phyloP scores from a whole-genome alignment of 1,140 invertebrate genomes.

The Drosophila ananassae region DNA sequence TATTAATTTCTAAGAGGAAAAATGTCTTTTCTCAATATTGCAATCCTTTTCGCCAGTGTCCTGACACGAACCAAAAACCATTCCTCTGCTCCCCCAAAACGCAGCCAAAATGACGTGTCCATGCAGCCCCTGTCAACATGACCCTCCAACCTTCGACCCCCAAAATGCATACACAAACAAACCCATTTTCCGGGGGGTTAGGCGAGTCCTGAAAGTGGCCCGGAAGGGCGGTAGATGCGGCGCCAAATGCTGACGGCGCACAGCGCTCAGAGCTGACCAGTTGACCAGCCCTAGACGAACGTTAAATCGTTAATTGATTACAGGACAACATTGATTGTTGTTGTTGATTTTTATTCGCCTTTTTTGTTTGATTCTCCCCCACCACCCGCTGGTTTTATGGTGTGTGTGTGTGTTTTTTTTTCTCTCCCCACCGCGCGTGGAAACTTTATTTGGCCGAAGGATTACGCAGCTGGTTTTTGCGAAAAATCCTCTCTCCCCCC shows the following conservation, averaged over 20 bases:
- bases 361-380: conserved; percentile 43
- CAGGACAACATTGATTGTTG: conserved; percentile 80
- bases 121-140: conserved; percentile 69
- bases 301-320: conserved; percentile 83
- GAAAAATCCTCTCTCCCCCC: background rate
- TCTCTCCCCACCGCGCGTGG: background rate
- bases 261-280: conserved; percentile 29
- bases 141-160: conserved; percentile 35
- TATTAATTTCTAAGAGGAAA: background rate
- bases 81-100: conserved; percentile 10
- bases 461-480: conserved; percentile 33
- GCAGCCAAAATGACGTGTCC: conserved; percentile 65
- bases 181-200: background rate
- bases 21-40: background rate
- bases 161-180: conserved; percentile 27
- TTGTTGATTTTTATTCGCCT: conserved; percentile 58
- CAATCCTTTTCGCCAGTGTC: conserved; percentile 5
- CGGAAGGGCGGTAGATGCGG: conserved; percentile 16
- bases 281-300: conserved; percentile 63
- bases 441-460: conserved; percentile 44
- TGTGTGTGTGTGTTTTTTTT: conserved; percentile 21
- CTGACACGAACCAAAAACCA: conserved; percentile 17
- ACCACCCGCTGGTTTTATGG: background rate
- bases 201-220: background rate
- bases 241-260: conserved; percentile 67